Percentiles rank a stretch among this genome's conserved stretches.
phyloP scores from a whole-genome alignment of 1,140 invertebrate genomes.

The Marisa cornuarietis region DNA sequence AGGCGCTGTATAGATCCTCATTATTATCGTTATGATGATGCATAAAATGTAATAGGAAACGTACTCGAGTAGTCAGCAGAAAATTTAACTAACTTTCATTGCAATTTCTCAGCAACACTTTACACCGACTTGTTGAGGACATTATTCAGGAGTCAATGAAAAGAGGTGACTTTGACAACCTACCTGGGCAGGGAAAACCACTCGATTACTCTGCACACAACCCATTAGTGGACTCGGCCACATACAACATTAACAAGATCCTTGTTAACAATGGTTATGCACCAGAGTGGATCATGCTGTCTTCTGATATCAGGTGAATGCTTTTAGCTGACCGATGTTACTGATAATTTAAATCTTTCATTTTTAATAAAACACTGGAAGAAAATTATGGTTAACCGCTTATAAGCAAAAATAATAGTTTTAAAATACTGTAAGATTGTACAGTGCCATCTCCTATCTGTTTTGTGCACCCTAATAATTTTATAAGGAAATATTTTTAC shows the following conservation, averaged over 20 bases:
- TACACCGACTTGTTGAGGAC: constrained; percentile 89
- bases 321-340: no score
- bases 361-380: no score
- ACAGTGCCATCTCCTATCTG: no score
- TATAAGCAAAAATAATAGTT: no score
- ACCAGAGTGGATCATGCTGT: constrained; percentile 87
- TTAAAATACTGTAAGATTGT: no score
- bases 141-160: constrained; percentile 89
- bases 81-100: background rate
- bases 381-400: no score
- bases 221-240: constrained; percentile 87
- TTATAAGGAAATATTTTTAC: no score
- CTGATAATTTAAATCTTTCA: no score
- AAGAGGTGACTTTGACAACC: constrained; percentile 86
- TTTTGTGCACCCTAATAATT: no score
- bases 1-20: no score
- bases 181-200: constrained; percentile 83
- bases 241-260: constrained; percentile 89
- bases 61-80: background rate
- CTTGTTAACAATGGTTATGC: constrained; percentile 88
- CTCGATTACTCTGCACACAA: constrained; percentile 75
- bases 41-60: background rate
- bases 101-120: constrained; percentile 73
- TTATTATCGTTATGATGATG: no score
- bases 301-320: constrained; percentile 71